phyloP scores from a whole-genome alignment of 2,888 invertebrate genomes.

The Euspilapteryx auroguttella region DNA sequence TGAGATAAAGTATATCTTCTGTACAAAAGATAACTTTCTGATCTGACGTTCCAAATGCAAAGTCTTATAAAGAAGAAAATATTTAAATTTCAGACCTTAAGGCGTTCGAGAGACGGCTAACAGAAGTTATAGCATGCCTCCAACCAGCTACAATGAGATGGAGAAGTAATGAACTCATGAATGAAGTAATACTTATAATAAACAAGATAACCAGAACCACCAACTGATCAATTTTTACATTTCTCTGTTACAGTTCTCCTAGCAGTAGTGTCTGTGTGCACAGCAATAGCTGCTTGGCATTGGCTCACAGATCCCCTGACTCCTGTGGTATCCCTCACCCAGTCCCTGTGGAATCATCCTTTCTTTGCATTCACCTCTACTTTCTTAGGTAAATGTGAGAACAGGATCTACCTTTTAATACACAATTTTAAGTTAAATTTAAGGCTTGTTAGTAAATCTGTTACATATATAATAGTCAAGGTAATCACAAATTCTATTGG shows the following conservation, averaged over 20 bases:
- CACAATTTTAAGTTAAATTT: too few species aligned
- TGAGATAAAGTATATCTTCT: too few species aligned
- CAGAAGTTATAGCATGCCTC: constrained; percentile 95
- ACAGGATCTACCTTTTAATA: too few species aligned
- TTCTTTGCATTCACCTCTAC: constrained; percentile 90
- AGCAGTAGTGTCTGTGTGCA: constrained; percentile 83
- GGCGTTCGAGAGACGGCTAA: constrained; percentile 94
- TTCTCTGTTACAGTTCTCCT: constrained; percentile 72
- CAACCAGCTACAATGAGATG: constrained; percentile 94
- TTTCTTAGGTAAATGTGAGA: constrained; percentile 75
- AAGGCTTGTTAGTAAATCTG: too few species aligned
- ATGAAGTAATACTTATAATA: constrained; percentile 1
- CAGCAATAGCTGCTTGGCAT: constrained; percentile 93
- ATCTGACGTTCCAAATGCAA: too few species aligned
- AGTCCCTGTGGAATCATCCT: constrained; percentile 92
- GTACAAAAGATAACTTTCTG: too few species aligned
- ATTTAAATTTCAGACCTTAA: constrained; percentile 84
- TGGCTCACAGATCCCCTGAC: constrained; percentile 95
- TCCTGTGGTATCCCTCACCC: constrained; percentile 85
- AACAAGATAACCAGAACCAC: too few species aligned
- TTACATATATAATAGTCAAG: too few species aligned
- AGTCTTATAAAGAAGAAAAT: not conserved
- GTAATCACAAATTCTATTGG: too few species aligned
- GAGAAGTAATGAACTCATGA: constrained; percentile 75
- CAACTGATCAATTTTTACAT: too few species aligned